Base-by-base conservation (phyloP, 1,140 invertebrate genomes). In the Musca domestica region DNA sequence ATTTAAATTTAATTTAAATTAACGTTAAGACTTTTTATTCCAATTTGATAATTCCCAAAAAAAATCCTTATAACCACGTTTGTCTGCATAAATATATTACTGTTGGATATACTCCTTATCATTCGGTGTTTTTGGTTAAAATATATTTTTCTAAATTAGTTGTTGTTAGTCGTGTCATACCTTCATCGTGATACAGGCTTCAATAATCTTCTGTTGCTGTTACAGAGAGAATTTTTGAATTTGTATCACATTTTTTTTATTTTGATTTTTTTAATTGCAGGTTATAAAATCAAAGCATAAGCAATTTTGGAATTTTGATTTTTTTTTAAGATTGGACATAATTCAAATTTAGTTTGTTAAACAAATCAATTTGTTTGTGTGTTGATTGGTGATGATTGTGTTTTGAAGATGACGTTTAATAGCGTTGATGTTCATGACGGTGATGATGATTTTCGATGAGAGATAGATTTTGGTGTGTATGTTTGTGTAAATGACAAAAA, bases 181-280 rank as follows among this genome's bases (percentile, higher is more conserved):
- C 91, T 93, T 93, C 81, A 94, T 88, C 81, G 91, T 90, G 86
- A 92, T 91, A 90, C 91, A 93, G 87, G 92, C 90, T 88, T 93
- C 91, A 87, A 91, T 88, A 88, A 93, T 90, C 91, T 92, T 92
- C 91, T 92, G 90, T 86, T 85, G 82, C 80, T 80, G 73, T 76
- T 72, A 73, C 78, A 80, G 76, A 78, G 68, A 64, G 71, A 71
- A 68, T 77, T 76, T 63, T 70, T 70, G 65, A 67, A 70, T 67
- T 64, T 66, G 71, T 70, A 71, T 72, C 64, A 68, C 68, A 67
- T 47, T 49, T 67, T 69, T 61, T 56, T 51, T 48, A 25, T 56
- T 23, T 10, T 69, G 27, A 1, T 5, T 68, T 41, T 63, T 74
- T 67, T 68, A n/a, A n/a, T n/a, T 41, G 25, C 69, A 64, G 15